A percentile compares a stretch with the other conserved stretches of the same genome.
phyloP scores from a whole-genome alignment of 2,797 vertebrate genomes.

The Gymnoscopelus microlampas region DNA sequence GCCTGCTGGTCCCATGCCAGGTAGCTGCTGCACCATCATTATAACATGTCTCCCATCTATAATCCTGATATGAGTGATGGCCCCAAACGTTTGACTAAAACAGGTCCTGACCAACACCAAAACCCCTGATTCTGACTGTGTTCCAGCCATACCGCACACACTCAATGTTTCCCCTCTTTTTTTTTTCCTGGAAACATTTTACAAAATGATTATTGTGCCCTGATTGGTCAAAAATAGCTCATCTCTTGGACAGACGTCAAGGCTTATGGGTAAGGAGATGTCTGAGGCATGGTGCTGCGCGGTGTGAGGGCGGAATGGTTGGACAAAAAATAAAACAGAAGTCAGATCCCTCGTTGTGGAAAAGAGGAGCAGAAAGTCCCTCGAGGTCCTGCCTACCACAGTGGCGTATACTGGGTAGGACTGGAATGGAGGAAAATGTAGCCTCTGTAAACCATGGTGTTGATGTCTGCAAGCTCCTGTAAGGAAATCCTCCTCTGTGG shows the following conservation, averaged over 20 bases:
- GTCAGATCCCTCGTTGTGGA: conserved; percentile 55
- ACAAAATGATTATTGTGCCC: conserved; percentile 52
- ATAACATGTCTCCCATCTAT: conserved; percentile 52
- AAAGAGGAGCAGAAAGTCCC: conserved; percentile 52
- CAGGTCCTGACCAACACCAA: conserved; percentile 32
- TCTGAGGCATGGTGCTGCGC: conserved; percentile 53
- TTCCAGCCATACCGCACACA: conserved; percentile 42
- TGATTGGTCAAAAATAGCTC: conserved; percentile 67
- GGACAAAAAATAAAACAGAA: conserved; percentile 14
- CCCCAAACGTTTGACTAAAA: conserved; percentile 22
- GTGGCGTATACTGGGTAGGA: conserved; percentile 47
- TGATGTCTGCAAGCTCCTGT: conserved; percentile 51
- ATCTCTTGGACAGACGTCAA: conserved; percentile 58
- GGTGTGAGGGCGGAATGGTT: conserved; percentile 57
- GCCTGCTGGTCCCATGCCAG: conserved; percentile 47
- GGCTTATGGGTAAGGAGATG: conserved; percentile 57
- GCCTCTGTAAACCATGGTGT: conserved; percentile 7
- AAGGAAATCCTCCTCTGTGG: conserved; percentile 57
- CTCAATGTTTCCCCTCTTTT: conserved; percentile 22
- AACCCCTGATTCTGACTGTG: conserved; percentile 40
- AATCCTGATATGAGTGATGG: conserved; percentile 62
- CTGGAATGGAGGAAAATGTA: conserved; percentile 50
- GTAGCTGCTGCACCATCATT: conserved; percentile 51
- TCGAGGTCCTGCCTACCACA: conserved; percentile 53
- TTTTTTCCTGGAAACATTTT: conserved; percentile 64